A percentile compares a stretch with the other conserved stretches of the same genome.
Conservation (phyloP, 37 sponge, comb jelly and placozoan genomes). For the Oopsacas minuta region DNA sequence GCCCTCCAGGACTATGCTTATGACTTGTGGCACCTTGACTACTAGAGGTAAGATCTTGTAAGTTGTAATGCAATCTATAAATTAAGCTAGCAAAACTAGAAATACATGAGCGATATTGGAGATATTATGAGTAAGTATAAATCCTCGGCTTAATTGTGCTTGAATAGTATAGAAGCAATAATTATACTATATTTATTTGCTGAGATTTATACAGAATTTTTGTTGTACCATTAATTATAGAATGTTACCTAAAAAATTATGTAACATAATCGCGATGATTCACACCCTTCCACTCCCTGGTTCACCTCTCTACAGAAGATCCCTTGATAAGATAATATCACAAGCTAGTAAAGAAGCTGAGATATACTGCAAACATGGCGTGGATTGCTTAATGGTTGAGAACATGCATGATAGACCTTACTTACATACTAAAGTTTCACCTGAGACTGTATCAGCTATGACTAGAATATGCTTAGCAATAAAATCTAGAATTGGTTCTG, state of each 20-base stretch:
- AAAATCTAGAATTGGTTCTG: neutral
- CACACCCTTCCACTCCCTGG: constrained; percentile 22
- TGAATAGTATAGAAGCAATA: no score
- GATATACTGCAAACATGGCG: constrained; percentile 32
- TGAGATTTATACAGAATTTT: no score
- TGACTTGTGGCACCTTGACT: no score
- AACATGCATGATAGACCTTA: constrained; percentile 90
- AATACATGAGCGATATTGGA: no score
- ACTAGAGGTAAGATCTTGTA: no score
- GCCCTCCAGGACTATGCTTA: no score
- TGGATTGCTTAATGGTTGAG: constrained; percentile 71
- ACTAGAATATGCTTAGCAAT: constrained; percentile 43
- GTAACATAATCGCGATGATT: constrained; percentile 1
- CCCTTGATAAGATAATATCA: constrained; percentile 28
- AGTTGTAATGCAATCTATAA: no score
- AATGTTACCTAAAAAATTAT: neutral
- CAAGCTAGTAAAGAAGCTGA: constrained; percentile 39
- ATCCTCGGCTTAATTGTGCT: no score
- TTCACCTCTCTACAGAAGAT: constrained; percentile 29
- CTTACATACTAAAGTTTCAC: constrained; percentile 34
- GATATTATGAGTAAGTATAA: no score
- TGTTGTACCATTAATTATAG: no score
- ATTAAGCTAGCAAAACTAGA: no score
- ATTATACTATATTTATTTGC: no score
- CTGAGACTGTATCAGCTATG: constrained; percentile 62